phyloP scores from a whole-genome alignment of 1,140 invertebrate genomes.

The Calephelis nemesis region DNA sequence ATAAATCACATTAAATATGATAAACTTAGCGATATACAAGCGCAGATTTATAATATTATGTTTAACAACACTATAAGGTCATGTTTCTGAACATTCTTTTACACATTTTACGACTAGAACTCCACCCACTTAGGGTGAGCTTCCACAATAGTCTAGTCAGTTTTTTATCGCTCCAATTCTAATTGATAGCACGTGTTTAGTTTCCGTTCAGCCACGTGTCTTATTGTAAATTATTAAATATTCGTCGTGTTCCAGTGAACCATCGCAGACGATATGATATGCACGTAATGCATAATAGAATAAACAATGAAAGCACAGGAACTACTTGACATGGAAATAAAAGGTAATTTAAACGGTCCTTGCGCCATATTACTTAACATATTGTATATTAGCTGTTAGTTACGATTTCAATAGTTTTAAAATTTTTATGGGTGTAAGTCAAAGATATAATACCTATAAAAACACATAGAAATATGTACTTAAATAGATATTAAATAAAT shows the following conservation, averaged over 20 bases:
- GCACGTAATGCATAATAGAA: conserved; percentile 42
- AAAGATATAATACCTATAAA: no score
- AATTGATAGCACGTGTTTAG: conserved; percentile 74
- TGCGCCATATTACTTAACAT: conserved; percentile 9
- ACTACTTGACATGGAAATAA: conserved; percentile 43
- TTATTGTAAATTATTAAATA: conserved; percentile 63
- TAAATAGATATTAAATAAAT: no score
- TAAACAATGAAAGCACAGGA: conserved; percentile 49
- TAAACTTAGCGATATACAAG: neutral
- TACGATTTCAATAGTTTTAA: neutral
- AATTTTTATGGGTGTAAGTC: neutral
- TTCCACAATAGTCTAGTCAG: conserved; percentile 47
- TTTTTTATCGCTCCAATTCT: conserved; percentile 60
- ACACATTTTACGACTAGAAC: conserved; percentile 20
- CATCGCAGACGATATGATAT: conserved; percentile 49
- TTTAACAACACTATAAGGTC: conserved; percentile 12
- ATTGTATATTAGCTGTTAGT: neutral
- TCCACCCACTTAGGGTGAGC: conserved; percentile 50
- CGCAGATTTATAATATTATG: conserved; percentile 3
- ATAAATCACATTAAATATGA: neutral
- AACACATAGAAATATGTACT: no score
- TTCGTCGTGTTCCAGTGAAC: conserved; percentile 49
- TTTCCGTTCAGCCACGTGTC: conserved; percentile 71
- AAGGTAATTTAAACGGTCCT: conserved; percentile 36
- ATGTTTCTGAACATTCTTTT: neutral